phyloP scores from a whole-genome alignment of 2,888 invertebrate species.

The Drosophila pegasa region DNA sequence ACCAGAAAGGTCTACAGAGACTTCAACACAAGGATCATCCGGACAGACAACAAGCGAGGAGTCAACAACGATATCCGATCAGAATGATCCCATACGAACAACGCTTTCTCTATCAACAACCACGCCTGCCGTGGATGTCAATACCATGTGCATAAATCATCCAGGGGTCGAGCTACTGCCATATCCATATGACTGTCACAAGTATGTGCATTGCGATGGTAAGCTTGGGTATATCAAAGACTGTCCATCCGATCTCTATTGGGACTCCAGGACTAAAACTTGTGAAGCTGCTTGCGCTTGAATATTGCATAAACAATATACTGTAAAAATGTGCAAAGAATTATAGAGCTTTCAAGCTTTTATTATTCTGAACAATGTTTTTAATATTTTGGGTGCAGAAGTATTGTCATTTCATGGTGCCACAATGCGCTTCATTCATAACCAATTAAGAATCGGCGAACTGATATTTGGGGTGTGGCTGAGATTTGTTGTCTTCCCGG shows the following conservation, averaged over 20 bases:
- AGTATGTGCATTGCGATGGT: slow-evolving; percentile 69
- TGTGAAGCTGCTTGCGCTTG: slow-evolving; percentile 59
- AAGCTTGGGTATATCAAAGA: slow-evolving; percentile 40
- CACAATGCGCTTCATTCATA: slow-evolving; percentile 43
- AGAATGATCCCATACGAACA: not conserved
- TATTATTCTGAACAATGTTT: not conserved
- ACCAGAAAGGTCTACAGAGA: too few species aligned
- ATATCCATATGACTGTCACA: slow-evolving; percentile 70
- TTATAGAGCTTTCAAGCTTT: not conserved
- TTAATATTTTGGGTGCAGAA: not conserved
- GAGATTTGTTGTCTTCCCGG: slow-evolving; percentile 50
- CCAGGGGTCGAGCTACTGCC: slow-evolving; percentile 44
- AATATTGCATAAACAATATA: not conserved
- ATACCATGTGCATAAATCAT: slow-evolving; percentile 48
- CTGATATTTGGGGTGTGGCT: slow-evolving; percentile 52
- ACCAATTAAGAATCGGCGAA: slow-evolving; percentile 26
- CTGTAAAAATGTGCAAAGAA: slow-evolving; percentile 7
- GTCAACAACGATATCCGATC: not conserved
- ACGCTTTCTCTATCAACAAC: slow-evolving; percentile 14
- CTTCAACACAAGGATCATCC: not conserved
- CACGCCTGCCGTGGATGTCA: slow-evolving; percentile 23
- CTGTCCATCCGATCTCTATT: slow-evolving; percentile 62
- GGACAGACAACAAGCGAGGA: not conserved
- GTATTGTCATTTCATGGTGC: not conserved
- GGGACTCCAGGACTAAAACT: slow-evolving; percentile 48